Base-by-base conservation (phyloP, 1,140 invertebrate species). In the Ridgeia piscesae region DNA sequence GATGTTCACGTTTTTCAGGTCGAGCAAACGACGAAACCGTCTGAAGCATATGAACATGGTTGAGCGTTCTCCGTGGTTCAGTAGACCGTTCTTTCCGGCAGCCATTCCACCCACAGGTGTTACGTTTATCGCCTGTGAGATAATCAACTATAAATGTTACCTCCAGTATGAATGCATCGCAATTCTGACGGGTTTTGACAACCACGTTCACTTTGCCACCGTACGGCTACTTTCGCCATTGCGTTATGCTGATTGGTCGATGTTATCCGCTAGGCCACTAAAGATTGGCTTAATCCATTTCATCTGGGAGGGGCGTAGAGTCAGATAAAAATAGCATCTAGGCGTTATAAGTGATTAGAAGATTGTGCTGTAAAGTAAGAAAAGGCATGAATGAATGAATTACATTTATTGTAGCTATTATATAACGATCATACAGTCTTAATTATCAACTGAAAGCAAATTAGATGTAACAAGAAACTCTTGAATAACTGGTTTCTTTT, bases 1-100 rank as follows among this genome's bases (percentile, higher is more conserved):
- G 77, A 92, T 58, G 91, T n/a, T n/a, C n/a, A n/a, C n/a, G n/a
- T 92, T 92, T 88, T 92, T 92, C 91, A 88, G 42, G 33, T 58
- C 42, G 34, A 92, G 91, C 31, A 77, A 0, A 89, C 42, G 58
- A 77, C 58, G 58, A 77, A 77, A 77, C 27, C 58, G 58, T 21
- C 58, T 77, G 11, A 77, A 77, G 58, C 58, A 77, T 77, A 77
- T 31, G 58, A 77, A 77, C 58, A 77, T 77, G 14, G 27, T 77
- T 31, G 58, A 77, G 17, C 58, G 58, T 21, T 77, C 58, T 77
- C 58, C 58, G 58, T 77, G 58, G 58, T 77, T 77, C 58, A 77
- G 58, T 31, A 77, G 17, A 77, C 17, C 27, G 58, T 77, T 77
- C 17, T 77, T 77, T 77, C 27, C 27, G 27, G 58, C 27, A 21